Base-by-base conservation (phyloP, 1,140 invertebrate species). In the Drosophila grimshawi region DNA sequence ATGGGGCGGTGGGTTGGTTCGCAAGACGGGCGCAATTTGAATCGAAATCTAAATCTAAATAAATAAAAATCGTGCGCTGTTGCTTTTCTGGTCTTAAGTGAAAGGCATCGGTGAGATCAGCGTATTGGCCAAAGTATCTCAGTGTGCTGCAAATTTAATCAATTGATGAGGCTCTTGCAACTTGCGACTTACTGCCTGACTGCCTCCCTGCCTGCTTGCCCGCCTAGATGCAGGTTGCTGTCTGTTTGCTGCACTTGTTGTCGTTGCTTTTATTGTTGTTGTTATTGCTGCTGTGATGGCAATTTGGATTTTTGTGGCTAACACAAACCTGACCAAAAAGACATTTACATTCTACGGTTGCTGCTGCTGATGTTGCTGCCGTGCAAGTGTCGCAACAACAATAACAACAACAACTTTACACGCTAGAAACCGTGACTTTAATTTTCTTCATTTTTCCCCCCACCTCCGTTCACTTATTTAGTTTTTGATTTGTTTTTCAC, bases 401-500 rank as follows among this genome's bases (percentile, higher is more conserved):
- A 48, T 71, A 73, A 52, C 68, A 86, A 73, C 81, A 78, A 83
- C 83, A 73, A 81, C 85, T 88, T 88, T 88, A 88, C 83, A 88
- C 83, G 85, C 85, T 85, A 78, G 60, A 88, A 88, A 88, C 85
- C 85, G 85, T 88, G 85, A 88, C 85, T 88, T 88, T 88, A 88
- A 88, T 88, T 88, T 88, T 85, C 85, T 89, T 82, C 74, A 49
- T 56, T 64, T 55, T 41, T 56, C 48, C 46, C 53, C 39, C 53
- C 71, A 33, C 56, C 33, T 51, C 2, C 10, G 32, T 33, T 51
- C 11, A 51, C 33, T 66, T 60, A 32, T 45, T 52, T 35, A 46
- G 65, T 45, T 74, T 89, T 89, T 83, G 85, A 88, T 83, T 88
- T 89, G 80, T 80, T 85, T 82, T 77, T 52, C 19, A 55, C 73